Conservation (phyloP, 2,888 invertebrate genomes). For the Gandaritis pyraliata region DNA sequence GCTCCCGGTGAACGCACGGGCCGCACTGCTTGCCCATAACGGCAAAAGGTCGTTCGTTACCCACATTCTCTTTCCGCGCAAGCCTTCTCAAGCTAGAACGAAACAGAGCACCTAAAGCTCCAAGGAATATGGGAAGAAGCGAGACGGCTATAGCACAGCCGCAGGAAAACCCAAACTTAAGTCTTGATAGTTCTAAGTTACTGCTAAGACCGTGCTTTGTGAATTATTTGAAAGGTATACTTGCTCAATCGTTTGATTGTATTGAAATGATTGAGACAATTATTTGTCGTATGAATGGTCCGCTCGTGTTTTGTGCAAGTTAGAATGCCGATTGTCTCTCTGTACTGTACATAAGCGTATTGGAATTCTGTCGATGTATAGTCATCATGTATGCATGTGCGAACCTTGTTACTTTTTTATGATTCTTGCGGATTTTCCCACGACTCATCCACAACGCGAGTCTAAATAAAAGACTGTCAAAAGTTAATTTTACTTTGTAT, state of each 20-base stretch:
- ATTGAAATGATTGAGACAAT: constrained; percentile 65
- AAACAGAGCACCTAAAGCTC: constrained; percentile 59
- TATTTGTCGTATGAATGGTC: constrained; percentile 57
- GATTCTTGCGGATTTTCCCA: constrained; percentile 40
- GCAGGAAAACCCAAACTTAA: constrained; percentile 81
- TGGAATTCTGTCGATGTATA: constrained; percentile 25
- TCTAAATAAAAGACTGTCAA: constrained; percentile 11
- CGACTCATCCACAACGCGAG: constrained; percentile 22
- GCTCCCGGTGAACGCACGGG: constrained; percentile 77
- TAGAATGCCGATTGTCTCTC: constrained; percentile 44
- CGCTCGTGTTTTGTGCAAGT: constrained; percentile 47
- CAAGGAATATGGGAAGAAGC: constrained; percentile 48
- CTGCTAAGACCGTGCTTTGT: constrained; percentile 70
- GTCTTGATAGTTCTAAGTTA: constrained; percentile 81
- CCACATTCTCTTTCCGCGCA: constrained; percentile 85
- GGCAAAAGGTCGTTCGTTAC: constrained; percentile 84
- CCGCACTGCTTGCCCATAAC: constrained; percentile 82
- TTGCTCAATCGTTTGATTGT: constrained; percentile 70
- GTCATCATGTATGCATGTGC: constrained; percentile 35
- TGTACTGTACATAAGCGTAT: constrained; percentile 22
- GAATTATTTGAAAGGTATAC: constrained; percentile 79
- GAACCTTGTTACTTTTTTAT: constrained; percentile 32
- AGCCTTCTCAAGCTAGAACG: constrained; percentile 79
- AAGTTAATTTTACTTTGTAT: constrained; percentile 13
- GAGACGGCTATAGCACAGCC: constrained; percentile 66